Base-by-base conservation (phyloP, 2,888 invertebrate genomes). In the Drosophila testacea region DNA sequence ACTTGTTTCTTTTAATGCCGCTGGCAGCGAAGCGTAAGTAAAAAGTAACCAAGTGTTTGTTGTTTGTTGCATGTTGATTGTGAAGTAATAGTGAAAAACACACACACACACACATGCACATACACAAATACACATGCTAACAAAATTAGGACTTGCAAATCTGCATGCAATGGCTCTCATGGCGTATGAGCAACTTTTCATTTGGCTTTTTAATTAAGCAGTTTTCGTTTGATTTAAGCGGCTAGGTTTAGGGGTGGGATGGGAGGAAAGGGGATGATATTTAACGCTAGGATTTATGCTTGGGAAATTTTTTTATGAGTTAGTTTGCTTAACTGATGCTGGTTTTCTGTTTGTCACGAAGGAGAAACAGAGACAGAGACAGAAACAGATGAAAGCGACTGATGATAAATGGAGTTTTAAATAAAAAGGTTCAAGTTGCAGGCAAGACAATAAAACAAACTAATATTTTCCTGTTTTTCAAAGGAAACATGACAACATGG, bases 21-120 rank as follows among this genome's bases (percentile, higher is more conserved):
- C 38, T 61, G 56, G 76, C 86, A 75, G 71, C 77, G 70, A 81
- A 73, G 88, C 88, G 86, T 85, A 77, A 82, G 88, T 75, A 72
- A 88, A 85, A 82, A 75, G 82, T 64, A 69, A 13, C 52, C 75
- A 70, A 74, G 68, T 72, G 70, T 69, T 36, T 32, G 32, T 32
- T 22, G 22, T 2, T 61, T 62, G 64, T 65, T 78, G 68, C 75
- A 71, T 74, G 74, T 62, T 67, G 56, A 66, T 51, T 62, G 76
- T 89, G 89, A 85, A 89, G 89, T 87, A 85, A 85, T 82, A 81
- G 52, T 36, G 57, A 56, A 22, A 41, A 41, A 41, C 41, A 11
- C 57, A 59, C 36, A 61, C 41, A 38, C 22, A 56, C 60, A 59
- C 55, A 64, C 51, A 73, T 34, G 47, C n/a, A 54, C 11, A 51